A percentile compares a stretch with the other conserved stretches of the same genome.
Evolutionary conservation across 2,797 vertebrate genomes (phyloP).

Genomic region (Peromyscus eremicus): DNA sequence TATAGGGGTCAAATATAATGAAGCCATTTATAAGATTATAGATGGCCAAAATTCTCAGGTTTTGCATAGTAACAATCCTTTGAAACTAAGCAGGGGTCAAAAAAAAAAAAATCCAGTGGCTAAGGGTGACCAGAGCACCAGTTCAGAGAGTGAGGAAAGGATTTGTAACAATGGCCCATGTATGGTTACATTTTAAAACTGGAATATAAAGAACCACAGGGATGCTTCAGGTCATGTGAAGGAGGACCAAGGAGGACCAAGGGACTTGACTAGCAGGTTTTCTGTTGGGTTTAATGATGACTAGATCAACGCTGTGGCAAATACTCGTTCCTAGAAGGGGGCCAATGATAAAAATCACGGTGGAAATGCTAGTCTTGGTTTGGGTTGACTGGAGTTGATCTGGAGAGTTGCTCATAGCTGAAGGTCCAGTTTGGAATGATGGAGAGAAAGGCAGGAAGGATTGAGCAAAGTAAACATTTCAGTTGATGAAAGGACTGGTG

Average conservation of each 20-base stretch:
- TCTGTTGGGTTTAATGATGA: neutral
- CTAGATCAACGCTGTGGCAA: neutral
- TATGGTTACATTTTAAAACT: neutral
- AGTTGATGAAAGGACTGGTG: neutral
- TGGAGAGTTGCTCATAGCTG: neutral
- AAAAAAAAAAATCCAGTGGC: neutral
- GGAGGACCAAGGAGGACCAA: neutral
- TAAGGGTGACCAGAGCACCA: neutral
- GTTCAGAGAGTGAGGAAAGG: neutral
- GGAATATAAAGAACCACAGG: fast-evolving
- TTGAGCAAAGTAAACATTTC: neutral
- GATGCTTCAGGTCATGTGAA: neutral
- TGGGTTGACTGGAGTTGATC: neutral
- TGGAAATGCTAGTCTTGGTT: neutral
- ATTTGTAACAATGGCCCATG: neutral
- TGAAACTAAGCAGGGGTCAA: neutral
- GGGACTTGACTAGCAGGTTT: neutral
- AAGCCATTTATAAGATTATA: neutral
- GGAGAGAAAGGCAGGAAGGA: neutral
- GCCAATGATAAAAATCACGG: neutral
- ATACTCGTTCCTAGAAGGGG: neutral
- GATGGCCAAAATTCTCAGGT: neutral
- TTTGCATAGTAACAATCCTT: neutral
- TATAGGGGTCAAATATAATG: neutral
- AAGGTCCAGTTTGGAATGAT: slow-evolving; percentile 38